Base-by-base conservation (phyloP, 2,797 vertebrate species). In the Brachymystax lenok region DNA sequence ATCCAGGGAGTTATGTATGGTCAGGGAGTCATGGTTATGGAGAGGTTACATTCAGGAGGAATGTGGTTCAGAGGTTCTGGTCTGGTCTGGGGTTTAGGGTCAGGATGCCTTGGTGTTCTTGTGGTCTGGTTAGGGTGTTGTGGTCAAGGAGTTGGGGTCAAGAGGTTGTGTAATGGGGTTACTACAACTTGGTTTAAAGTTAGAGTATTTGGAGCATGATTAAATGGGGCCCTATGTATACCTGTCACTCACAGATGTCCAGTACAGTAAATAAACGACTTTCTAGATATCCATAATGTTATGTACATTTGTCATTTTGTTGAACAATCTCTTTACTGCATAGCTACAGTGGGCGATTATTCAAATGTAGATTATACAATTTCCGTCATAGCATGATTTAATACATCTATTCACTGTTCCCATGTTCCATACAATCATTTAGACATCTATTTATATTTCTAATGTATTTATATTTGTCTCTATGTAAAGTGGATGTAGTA, bases 151-250 rank as follows among this genome's bases (percentile, higher is more conserved):
- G 50, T 61, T 77, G 40, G 33, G 77, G 69, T 69, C 21, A 79
- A 28, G 28, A 10, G 51, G 21, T 52, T 72, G 8, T 66, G 24
- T 46, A 46, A 46, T 46, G 40, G 40, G 10, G 40, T 46, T 46
- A 13, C 40, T 46, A 46, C 40, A 46, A 46, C 40, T 46, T 46
- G 40, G 40, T 46, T 46, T 46, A 46, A 46, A 46, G 40, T 46
- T 46, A 46, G 40, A 12, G 40, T 12, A 12, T 12, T 46, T 46
- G 10, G 40, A 46, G 40, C 10, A 87, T 84, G 88, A 83, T 86
- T 90, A 92, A 93, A 90, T 90, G 88, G 84, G 82, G 85, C 83
- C 35, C 16, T 3, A 33, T 33, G 33, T 33, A 33, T 33, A 4
- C 4, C 33, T 33, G 4, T 33, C 40, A 64, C 75, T 74, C n/a